Evolutionary conservation across 2,113 vertebrate genomes (phyloP), one percentile per base, ranked within the genome.

Genomic region (Festucalex cinctus): DNA sequence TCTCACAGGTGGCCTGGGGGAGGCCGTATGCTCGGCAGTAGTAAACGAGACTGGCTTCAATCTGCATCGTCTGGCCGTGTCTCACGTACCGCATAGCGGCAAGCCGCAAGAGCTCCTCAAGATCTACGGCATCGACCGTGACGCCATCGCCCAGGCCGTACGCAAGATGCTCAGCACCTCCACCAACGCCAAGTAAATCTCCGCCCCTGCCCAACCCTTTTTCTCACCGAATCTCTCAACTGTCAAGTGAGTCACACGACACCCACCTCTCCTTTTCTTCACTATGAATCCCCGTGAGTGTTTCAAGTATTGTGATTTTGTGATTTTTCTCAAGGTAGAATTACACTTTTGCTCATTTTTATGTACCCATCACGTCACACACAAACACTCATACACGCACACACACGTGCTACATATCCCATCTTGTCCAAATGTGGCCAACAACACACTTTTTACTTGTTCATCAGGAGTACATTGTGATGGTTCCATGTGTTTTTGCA

Each of bases 71-170:
- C 80, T 98, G 86, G 95, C 95, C 0, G 95, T 98, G 28, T 82
- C 90, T 68, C 92, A 93, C 0, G 83, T 97, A 26, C 94, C 95
- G 3, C 93, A 94, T 68, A 94, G 95, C 0, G 95, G 94, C 78
- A 97, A 95, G 80, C 90, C 95, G 0, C 88, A 90, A 0, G 95
- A 98, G 90, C 92, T 98, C 76, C 93, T 98, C 69, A 94, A 92
- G 86, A 90, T 95, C 90, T 96, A 95, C 20, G 94, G 93, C 77
- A 97, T 98, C 1, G 95, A 98, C 82, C 95, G 91, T 20, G 95
- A 98, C 0, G 90, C 94, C 88, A 95, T 98, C 5, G 63, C 86
- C 20, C 93, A 95, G 76, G 92, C 93, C 0, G 89, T 96, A 70
- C 94, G 90, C 85, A 89, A 91, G 63, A 92, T 94, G 20, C 86